Evolutionary conservation across 2,888 invertebrate genomes (phyloP).

Genomic region (Onchidella celtica): DNA sequence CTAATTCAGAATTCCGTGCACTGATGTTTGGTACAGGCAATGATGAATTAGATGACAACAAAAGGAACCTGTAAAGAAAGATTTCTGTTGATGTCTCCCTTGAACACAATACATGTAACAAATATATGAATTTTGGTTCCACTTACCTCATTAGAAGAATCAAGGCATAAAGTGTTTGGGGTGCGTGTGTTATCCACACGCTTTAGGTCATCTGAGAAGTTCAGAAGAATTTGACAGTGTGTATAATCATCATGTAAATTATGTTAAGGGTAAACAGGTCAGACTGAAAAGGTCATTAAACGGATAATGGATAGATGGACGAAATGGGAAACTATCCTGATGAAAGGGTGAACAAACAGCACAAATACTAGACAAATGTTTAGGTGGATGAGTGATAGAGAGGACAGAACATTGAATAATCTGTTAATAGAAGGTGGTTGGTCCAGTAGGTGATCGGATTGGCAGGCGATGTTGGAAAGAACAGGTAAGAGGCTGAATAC

Average conservation of each 20-base stretch:
- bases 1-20: too few relatives aligned
- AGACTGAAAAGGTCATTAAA: neutral
- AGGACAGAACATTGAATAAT: neutral
- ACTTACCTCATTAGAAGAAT: constrained; percentile 51
- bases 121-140: too few relatives aligned
- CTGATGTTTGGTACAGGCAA: too few relatives aligned
- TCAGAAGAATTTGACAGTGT: constrained; percentile 45
- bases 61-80: too few relatives aligned
- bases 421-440: neutral
- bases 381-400: neutral
- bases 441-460: too few relatives aligned
- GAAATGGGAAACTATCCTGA: too few relatives aligned
- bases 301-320: neutral
- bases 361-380: neutral
- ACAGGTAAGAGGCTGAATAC: neutral
- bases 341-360: neutral
- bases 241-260: constrained; percentile 42
- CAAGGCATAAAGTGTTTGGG: constrained; percentile 48
- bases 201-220: constrained; percentile 50
- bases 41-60: too few relatives aligned
- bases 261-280: constrained; percentile 35
- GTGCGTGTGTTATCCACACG: constrained; percentile 49
- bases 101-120: too few relatives aligned
- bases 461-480: too few relatives aligned
- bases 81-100: too few relatives aligned